phyloP scores from a whole-genome alignment of 2,113 vertebrate genomes.

The Erythrolamprus reginae region DNA sequence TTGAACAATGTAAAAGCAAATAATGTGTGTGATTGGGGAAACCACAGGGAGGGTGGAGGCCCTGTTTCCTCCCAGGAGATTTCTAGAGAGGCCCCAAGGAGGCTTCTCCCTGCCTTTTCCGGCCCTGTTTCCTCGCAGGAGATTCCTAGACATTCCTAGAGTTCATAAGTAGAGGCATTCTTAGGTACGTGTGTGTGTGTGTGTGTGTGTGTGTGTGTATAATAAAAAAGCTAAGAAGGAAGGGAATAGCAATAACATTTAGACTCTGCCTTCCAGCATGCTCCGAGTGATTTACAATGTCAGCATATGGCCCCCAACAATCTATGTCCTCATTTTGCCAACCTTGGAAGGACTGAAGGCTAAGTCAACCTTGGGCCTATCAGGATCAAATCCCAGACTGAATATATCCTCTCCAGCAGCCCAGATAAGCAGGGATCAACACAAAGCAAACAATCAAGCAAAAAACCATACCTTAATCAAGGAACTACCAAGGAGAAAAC shows the following conservation, averaged over 20 bases:
- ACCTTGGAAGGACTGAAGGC: not conserved
- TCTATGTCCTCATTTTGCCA: not conserved
- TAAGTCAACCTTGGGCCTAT: not conserved
- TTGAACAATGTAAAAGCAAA: too few relatives aligned
- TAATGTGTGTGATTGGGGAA: too few relatives aligned
- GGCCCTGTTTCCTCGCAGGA: too few relatives aligned
- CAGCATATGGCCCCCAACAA: not conserved
- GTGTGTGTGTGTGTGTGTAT: too few relatives aligned
- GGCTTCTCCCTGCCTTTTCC: too few relatives aligned
- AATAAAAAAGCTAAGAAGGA: not conserved
- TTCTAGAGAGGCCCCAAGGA: too few relatives aligned
- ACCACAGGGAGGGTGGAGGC: too few relatives aligned
- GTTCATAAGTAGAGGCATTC: too few relatives aligned
- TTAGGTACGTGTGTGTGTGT: too few relatives aligned
- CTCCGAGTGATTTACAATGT: not conserved
- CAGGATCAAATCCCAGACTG: not conserved
- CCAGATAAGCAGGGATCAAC: not conserved
- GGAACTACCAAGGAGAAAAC: not conserved
- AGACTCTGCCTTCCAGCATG: not conserved
- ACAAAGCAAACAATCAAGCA: not conserved
- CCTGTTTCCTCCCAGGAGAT: too few relatives aligned
- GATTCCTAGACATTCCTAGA: too few relatives aligned
- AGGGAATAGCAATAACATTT: not conserved
- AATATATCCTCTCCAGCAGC: not conserved
- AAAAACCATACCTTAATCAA: not conserved